Base-by-base conservation (phyloP, 2,113 vertebrate species). In the Guaruba guarouba region DNA sequence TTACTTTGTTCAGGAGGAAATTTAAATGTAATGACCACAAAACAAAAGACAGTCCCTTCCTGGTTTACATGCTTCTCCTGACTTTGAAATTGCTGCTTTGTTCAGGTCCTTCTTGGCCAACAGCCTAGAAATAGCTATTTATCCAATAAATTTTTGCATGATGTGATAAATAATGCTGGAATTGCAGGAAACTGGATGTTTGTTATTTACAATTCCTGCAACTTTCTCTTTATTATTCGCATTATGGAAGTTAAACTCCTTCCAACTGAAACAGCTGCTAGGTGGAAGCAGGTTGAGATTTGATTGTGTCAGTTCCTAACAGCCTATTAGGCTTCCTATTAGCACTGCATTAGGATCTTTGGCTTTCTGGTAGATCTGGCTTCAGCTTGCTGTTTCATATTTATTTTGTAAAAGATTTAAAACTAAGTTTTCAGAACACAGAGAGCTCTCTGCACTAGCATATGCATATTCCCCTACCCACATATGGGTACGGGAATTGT, bases 51-150 rank as follows among this genome's bases (percentile, higher is more conserved):
- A 24, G 37, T 33, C 75, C 37, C 49, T 91, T 88, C 69, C 59
- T 3, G 0, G 51, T 85, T 84, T 81, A 62, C 92, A 79, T 87
- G 71, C 37, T 82, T 67, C 85, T 88, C 12, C 33, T 33, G 64
- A 51, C 85, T 96, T 92, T 93, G 93, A 92, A 96, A 77, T 19
- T 16, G 31, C 54, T 91, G 78, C 74, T 95, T 95, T 94, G 89
- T 91, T 93, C 83, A 62, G 44, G n/a, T 82, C 78, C 44, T 82
- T 69, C 80, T 92, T 96, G 94, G 95, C 93, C 62, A 85, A 37
- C 62, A 82, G 80, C 78, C 66, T 69, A 33, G 83, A 86, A 86
- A 80, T 87, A 82, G 48, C 41, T 64, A 82, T 89, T 88, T 92
- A 67, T 66, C 46, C 37, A 35, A 37, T 82, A 74, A 31, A 35